Evolutionary conservation across 2,113 vertebrate species (phyloP).

Genomic region (Lepisosteus osseus): DNA sequence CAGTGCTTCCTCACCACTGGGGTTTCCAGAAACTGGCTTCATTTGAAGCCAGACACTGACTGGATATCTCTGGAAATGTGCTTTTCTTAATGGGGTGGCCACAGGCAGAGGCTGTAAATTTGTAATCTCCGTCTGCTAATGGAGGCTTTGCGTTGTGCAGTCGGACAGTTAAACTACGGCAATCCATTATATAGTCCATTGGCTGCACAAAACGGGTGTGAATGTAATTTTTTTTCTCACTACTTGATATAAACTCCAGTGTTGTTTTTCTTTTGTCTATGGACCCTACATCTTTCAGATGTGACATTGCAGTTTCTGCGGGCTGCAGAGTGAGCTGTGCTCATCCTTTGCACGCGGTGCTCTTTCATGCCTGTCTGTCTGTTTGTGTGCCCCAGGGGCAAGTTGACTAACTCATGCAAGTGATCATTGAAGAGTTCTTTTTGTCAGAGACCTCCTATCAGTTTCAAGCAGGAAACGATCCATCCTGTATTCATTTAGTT

Average conservation of each 20-base stretch:
- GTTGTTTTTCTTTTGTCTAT: no score
- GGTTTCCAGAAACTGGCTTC: background rate
- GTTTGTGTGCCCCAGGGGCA: slow-evolving; percentile 18
- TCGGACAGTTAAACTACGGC: no score
- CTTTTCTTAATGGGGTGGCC: no score
- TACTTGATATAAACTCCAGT: no score
- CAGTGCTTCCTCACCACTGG: no score
- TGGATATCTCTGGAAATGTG: slow-evolving; percentile 1
- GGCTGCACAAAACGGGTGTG: no score
- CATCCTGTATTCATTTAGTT: background rate
- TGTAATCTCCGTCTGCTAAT: no score
- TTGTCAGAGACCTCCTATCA: slow-evolving; percentile 11
- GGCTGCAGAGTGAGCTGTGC: slow-evolving; percentile 7
- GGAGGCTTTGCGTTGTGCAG: background rate
- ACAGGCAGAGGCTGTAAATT: no score
- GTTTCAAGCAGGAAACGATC: background rate
- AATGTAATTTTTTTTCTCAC: no score
- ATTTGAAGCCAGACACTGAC: background rate
- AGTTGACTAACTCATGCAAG: slow-evolving; percentile 5
- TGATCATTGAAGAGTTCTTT: background rate
- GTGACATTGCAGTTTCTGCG: background rate
- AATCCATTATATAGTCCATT: no score
- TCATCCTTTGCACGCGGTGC: background rate
- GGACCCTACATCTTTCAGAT: no score
- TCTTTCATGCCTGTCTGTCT: background rate